Conservation (phyloP, 1,140 invertebrate species). For the Panagrolaimus sp. region DNA sequence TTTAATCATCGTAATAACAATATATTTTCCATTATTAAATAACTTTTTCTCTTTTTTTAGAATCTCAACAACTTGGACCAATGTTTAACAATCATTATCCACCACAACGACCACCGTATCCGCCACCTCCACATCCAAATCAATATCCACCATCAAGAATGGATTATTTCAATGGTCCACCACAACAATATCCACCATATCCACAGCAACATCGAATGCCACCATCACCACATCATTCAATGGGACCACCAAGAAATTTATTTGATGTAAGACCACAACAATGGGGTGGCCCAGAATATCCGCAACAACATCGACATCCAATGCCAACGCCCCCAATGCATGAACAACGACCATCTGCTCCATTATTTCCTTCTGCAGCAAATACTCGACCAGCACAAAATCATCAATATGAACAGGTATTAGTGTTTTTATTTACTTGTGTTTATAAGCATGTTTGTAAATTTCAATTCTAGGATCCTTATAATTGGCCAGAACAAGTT, state of each 20-base stretch:
- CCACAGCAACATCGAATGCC: not conserved
- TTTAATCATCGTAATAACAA: not conserved
- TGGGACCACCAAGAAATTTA: no score
- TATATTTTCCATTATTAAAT: not conserved
- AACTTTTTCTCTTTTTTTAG: not conserved
- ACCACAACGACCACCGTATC: not conserved
- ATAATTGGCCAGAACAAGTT: not conserved
- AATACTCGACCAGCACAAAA: not conserved
- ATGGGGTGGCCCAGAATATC: no score
- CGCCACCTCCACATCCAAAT: not conserved
- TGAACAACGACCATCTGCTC: not conserved
- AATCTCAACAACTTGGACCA: conserved; percentile 1
- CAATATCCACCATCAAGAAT: not conserved
- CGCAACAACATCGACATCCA: no score
- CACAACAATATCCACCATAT: no score
- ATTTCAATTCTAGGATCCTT: not conserved
- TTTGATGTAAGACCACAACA: no score
- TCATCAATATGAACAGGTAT: no score
- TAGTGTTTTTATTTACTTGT: not conserved
- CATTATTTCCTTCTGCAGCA: not conserved
- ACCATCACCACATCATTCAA: not conserved
- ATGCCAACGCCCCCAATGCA: no score
- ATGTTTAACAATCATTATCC: conserved; percentile 5
- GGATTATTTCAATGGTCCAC: no score
- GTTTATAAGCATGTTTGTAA: not conserved